Percentiles rank a stretch among this genome's conserved stretches.
Evolutionary conservation across 2,113 vertebrate genomes (phyloP).

Genomic region (Leucopsar rothschildi): DNA sequence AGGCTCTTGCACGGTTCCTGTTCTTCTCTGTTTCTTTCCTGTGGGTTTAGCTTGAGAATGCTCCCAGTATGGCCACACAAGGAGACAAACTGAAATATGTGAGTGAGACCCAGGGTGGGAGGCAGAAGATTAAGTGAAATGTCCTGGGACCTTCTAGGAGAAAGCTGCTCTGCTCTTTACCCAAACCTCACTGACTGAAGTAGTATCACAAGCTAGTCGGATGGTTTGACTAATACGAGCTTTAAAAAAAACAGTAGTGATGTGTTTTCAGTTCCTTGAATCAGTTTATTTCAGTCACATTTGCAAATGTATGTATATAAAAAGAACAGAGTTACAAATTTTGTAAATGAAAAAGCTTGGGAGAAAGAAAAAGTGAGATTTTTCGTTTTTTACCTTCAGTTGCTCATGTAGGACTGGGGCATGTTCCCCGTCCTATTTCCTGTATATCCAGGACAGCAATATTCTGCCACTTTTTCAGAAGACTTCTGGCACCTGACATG

Average conservation of each 20-base stretch:
- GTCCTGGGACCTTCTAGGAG: background rate
- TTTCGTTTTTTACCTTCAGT: background rate
- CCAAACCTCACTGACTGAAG: background rate
- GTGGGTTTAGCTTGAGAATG: constrained; percentile 16
- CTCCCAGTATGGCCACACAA: constrained; percentile 39
- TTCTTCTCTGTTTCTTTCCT: constrained; percentile 45
- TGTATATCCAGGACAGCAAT: background rate
- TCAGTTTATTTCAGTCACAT: background rate
- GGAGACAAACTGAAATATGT: constrained; percentile 25
- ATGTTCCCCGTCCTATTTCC: background rate
- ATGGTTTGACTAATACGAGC: background rate
- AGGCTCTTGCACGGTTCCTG: background rate
- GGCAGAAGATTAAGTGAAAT: constrained; percentile 10
- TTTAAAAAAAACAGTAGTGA: background rate
- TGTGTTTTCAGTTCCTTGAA: background rate
- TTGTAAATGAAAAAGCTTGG: background rate
- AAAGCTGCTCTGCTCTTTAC: background rate
- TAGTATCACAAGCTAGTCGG: background rate
- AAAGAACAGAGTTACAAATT: background rate
- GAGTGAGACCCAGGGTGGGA: background rate
- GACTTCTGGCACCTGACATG: background rate
- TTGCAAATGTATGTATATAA: background rate
- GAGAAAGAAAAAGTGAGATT: background rate
- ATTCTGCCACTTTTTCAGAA: background rate
- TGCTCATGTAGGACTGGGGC: background rate